Base-by-base conservation (phyloP, 2,797 vertebrate species). In the Pantherophis alleghaniensis region DNA sequence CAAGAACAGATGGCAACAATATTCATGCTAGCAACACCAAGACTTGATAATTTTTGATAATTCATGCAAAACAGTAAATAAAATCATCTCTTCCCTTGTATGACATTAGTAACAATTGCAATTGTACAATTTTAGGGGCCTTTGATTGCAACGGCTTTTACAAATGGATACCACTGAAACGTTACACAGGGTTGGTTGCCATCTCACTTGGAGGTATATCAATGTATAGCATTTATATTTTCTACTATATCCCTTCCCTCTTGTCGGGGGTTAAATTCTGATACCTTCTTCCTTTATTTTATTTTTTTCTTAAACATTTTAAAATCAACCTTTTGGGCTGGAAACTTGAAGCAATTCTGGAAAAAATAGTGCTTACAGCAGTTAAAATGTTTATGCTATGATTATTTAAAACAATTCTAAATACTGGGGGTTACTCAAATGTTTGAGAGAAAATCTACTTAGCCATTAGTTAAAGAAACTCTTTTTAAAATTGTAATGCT, bases 141-240 rank as follows among this genome's bases (percentile, higher is more conserved):
- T 98, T 99, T 99, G 99, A 99, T 99, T 98, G 99, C 99, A 97
- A 99, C 99, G 98, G 99, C 99, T 98, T 99, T 99, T 99, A 99
- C 99, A 99, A 99, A 99, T 98, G 99, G 99, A 99, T 99, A 99
- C 99, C 99, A 99, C 98, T 99, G 99, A 99, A 98, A 97, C 97
- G 98, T 98, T 98, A 97, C 98, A 98, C 98, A 98, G 98, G 98
- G 98, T 98, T 97, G 98, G 98, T 98, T 98, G 98, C 98, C 98
- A 99, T 98, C 98, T 98, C 98, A 98, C 97, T 98, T 98, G 98
- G 98, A 99, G 99, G 99, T 99, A 99, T 98, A 98, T 97, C 98
- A 97, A 96, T 97, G 22, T 98, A 97, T 98, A 98, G 98, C 98
- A 97, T 98, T 98, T 98, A 97, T 98, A 98, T 98, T 98, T 98